Percentiles rank a stretch among this genome's conserved stretches.
phyloP scores from a whole-genome alignment of 2,113 vertebrate genomes.

The Apaloderma vittatum region DNA sequence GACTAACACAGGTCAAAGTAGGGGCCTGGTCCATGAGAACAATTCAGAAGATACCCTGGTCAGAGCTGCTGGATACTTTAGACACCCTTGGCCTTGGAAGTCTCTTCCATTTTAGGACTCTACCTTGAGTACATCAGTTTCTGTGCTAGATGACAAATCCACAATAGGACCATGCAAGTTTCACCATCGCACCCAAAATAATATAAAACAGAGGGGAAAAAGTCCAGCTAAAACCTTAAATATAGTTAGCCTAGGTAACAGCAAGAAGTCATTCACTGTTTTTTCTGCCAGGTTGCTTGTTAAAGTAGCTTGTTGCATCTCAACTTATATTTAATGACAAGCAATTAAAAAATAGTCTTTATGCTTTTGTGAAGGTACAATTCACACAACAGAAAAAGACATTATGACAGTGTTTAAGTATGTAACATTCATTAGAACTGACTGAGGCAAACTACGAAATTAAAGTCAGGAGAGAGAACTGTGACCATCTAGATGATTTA shows the following conservation, averaged over 20 bases:
- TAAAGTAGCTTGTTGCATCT: not conserved
- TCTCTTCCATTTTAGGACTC: not conserved
- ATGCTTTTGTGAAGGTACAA: not conserved
- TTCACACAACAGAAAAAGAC: not conserved
- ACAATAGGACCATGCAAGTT: not conserved
- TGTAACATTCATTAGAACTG: not conserved
- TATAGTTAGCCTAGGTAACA: not conserved
- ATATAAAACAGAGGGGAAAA: not conserved
- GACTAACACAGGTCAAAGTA: not conserved
- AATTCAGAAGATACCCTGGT: not conserved
- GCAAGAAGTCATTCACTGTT: not conserved
- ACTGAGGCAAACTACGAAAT: not conserved
- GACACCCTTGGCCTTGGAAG: not conserved
- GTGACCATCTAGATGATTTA: not conserved
- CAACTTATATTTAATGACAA: not conserved
- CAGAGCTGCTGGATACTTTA: not conserved
- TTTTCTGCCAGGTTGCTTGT: not conserved
- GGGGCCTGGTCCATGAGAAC: not conserved
- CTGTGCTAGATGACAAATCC: not conserved
- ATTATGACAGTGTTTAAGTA: not conserved
- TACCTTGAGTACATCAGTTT: not conserved
- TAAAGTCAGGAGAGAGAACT: not conserved
- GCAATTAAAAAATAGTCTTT: not conserved
- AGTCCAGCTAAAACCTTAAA: not conserved
- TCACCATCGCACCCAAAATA: not conserved